These are phyloP conservation scores for Epistrophe eligans DNA, from an alignment of 2,888 invertebrate species.

Conservation along the genomic window DNA sequence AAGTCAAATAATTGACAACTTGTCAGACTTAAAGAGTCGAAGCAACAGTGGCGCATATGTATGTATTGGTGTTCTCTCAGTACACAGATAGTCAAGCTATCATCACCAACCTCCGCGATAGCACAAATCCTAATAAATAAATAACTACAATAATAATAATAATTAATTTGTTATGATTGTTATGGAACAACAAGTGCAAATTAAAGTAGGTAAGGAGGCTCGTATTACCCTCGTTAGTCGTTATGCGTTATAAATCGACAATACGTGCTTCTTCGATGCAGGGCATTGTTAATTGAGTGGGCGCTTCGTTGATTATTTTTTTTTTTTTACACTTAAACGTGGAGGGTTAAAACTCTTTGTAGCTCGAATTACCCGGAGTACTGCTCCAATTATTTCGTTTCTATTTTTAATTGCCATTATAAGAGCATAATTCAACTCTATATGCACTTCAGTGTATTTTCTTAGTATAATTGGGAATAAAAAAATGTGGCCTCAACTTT, in stretches of 20 bases:
- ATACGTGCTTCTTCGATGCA: slow-evolving; percentile 48
- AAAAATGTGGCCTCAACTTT: not conserved
- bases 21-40: slow-evolving; percentile 54
- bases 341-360: slow-evolving; percentile 38
- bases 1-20: slow-evolving; percentile 46
- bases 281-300: slow-evolving; percentile 49
- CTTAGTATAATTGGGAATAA: not conserved
- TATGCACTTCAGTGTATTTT: not conserved
- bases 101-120: not conserved
- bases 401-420: slow-evolving; percentile 4
- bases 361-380: slow-evolving; percentile 42
- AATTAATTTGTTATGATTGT: slow-evolving; percentile 39
- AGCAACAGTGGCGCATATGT: slow-evolving; percentile 26
- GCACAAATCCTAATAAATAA: not conserved
- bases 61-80: not conserved
- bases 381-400: not conserved
- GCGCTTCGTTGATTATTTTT: slow-evolving; percentile 23
- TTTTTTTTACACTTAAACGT: slow-evolving; percentile 5
- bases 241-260: slow-evolving; percentile 63
- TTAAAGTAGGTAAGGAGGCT: slow-evolving; percentile 1
- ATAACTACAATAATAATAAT: slow-evolving; percentile 2
- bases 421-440: not conserved
- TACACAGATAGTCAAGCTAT: not conserved
- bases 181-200: slow-evolving; percentile 55
- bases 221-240: slow-evolving; percentile 63